Percentiles rank a stretch among this genome's conserved stretches.
These are phyloP conservation scores for Camponotus pennsylvanicus DNA, from an alignment of 1,140 invertebrate species.

Conservation along the genomic window DNA sequence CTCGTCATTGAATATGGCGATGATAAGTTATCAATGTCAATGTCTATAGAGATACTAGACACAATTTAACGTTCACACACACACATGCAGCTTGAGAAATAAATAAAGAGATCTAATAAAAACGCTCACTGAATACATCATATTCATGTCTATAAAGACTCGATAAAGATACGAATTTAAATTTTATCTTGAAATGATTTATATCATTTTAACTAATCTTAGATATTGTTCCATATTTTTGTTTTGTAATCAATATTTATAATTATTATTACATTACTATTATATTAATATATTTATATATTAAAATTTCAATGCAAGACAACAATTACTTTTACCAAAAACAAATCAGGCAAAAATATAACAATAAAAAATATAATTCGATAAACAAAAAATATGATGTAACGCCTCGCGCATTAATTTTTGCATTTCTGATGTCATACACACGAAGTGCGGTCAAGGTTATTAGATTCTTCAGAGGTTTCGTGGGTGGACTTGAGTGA, in stretches of 20 bases:
- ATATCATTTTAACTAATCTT: neutral
- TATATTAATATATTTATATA: neutral
- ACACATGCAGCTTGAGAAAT: neutral
- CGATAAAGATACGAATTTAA: neutral
- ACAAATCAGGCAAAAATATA: neutral
- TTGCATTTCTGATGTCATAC: neutral
- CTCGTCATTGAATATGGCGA: neutral
- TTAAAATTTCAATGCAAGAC: neutral
- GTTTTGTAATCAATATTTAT: neutral
- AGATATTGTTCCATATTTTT: neutral
- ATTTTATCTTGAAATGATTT: neutral
- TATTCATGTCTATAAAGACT: neutral
- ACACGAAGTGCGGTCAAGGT: constrained; percentile 33
- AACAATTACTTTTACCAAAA: neutral
- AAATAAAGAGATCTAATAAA: neutral
- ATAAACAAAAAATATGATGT: neutral
- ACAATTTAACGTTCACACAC: neutral
- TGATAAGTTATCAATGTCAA: constrained; percentile 49
- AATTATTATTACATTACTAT: neutral
- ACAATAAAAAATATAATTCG: neutral
- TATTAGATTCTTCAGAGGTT: constrained; percentile 1
- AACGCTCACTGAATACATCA: constrained; percentile 17
- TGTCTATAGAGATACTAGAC: constrained; percentile 2
- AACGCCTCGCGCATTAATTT: neutral
- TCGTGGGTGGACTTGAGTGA: constrained; percentile 25